Conservation (phyloP, 2,888 invertebrate species). For the Miltochrista miniata region DNA sequence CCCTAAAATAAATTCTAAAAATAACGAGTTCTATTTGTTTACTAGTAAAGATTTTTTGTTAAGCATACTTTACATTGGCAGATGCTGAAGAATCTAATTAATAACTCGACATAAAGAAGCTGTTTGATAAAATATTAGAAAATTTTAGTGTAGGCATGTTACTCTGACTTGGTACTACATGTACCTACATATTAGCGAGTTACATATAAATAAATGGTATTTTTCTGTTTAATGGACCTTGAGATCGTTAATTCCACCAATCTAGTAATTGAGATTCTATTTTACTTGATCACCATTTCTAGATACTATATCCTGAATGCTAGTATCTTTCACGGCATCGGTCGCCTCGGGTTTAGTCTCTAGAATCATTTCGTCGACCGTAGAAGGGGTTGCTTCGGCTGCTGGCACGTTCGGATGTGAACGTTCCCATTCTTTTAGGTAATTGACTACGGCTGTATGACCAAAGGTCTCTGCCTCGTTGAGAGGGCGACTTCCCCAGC, state of each 20-base stretch:
- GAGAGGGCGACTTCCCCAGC: constrained; percentile 96
- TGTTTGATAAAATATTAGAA: too few relatives aligned
- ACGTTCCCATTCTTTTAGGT: constrained; percentile 86
- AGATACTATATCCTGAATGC: constrained; percentile 74
- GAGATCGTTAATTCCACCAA: constrained; percentile 35
- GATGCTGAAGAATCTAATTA: too few relatives aligned
- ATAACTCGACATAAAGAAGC: too few relatives aligned
- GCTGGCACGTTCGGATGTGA: constrained; percentile 57
- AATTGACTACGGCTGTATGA: constrained; percentile 89
- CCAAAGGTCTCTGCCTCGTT: constrained; percentile 95
- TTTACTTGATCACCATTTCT: constrained; percentile 74
- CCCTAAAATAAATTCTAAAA: too few relatives aligned
- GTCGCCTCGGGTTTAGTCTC: constrained; percentile 64
- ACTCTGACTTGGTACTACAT: too few relatives aligned
- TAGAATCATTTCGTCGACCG: constrained; percentile 74
- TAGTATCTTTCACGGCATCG: constrained; percentile 72
- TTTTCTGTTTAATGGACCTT: constrained; percentile 19
- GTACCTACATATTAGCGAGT: constrained; percentile 8
- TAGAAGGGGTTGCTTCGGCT: constrained; percentile 37
- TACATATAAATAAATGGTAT: constrained; percentile 6
- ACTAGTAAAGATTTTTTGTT: too few relatives aligned
- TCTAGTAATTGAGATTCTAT: constrained; percentile 45
- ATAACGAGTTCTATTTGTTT: too few relatives aligned
- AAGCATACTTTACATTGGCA: too few relatives aligned
- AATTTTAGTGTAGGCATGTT: too few relatives aligned